These are phyloP conservation scores for Drosophila orosa DNA, from an alignment of 1,140 invertebrate species.

Conservation along the genomic window DNA sequence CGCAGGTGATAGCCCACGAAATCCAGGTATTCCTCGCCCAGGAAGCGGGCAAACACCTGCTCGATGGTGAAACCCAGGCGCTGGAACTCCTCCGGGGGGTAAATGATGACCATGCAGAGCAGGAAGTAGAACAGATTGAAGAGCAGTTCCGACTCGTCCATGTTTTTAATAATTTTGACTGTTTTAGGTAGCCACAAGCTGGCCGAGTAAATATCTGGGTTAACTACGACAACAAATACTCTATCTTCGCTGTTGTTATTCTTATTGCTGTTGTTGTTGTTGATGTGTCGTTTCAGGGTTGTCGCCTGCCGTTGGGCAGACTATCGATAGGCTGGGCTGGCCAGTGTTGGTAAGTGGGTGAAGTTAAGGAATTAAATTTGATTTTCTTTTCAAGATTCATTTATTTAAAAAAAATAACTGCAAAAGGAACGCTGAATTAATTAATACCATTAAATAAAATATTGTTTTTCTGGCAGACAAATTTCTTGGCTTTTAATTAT, in stretches of 20 bases:
- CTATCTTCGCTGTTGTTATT: slow-evolving; percentile 4
- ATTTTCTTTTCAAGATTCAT: too few species aligned
- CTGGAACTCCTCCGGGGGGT: slow-evolving; percentile 90
- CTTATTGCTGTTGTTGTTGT: slow-evolving; percentile 21
- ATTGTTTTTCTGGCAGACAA: too few species aligned
- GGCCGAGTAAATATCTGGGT: slow-evolving; percentile 6
- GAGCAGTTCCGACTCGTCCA: slow-evolving; percentile 85
- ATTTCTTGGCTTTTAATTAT: too few species aligned
- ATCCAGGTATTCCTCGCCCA: slow-evolving; percentile 89
- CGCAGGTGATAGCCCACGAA: slow-evolving; percentile 91
- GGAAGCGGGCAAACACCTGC: slow-evolving; percentile 87
- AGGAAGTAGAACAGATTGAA: slow-evolving; percentile 89
- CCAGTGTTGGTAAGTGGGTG: background rate
- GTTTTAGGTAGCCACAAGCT: slow-evolving; percentile 31
- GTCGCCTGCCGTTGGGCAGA: background rate
- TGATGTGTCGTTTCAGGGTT: background rate
- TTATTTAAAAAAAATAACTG: too few species aligned
- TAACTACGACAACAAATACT: slow-evolving; percentile 12
- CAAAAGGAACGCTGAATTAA: too few species aligned
- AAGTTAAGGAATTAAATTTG: too few species aligned
- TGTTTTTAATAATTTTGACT: slow-evolving; percentile 73
- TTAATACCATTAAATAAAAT: too few species aligned
- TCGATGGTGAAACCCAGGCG: slow-evolving; percentile 90
- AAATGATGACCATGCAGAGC: slow-evolving; percentile 89
- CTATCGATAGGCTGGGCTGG: background rate